Evolutionary conservation across 35 echinoderm and acorn worm genomes (phyloP), one percentile per base, ranked within the genome.

Genomic region (Lytechinus pictus): DNA sequence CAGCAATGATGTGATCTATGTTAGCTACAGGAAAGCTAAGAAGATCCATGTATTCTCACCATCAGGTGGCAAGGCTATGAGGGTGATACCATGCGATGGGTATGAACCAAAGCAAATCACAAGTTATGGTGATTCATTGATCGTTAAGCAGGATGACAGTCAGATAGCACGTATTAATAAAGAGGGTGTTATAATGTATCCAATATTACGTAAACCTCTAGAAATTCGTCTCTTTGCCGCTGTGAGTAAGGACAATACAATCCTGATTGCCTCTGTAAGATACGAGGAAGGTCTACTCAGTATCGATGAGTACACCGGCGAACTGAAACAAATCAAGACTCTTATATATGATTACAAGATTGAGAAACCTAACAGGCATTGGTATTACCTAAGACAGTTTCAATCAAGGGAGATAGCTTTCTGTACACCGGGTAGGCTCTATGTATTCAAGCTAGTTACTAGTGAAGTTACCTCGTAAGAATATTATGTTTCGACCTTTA

Each of bases 1-100:
- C 12, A 27, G 27, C n/a, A 44, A 93, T 55, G 55, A 93, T 27
- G n/a, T 19, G 12, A 93, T 93, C 55, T 55, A 93, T 55, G 3
- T 57, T 10, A 12, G 92, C 54, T 93, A 55, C 54, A 54, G 92
- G 92, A 93, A 9, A 27, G 92, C 54, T n/a, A 57, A n/a, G 54
- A 54, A 55, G 54, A 93, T 93, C 92, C 52, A 93, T n/a, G 92
- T 93, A 55, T 93, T 93, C 27, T 53, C 92, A 28, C 3, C 52
- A 28, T 4, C 54, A 57, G 53, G 92, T 57, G 52, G 54, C 54
- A n/a, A 93, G 53, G 53, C 53, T 19, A 54, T 93, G 13, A 54
- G 92, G 52, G 92, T 57, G 92, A 93, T 93, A 57, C 52, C 92
- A 24, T 93, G 92, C 54, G 55, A 93, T 55, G 92, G 27, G 11